Base-by-base conservation (phyloP, 92 coral and sea anemone genomes). In the Hydrozoanthus gracilis region DNA sequence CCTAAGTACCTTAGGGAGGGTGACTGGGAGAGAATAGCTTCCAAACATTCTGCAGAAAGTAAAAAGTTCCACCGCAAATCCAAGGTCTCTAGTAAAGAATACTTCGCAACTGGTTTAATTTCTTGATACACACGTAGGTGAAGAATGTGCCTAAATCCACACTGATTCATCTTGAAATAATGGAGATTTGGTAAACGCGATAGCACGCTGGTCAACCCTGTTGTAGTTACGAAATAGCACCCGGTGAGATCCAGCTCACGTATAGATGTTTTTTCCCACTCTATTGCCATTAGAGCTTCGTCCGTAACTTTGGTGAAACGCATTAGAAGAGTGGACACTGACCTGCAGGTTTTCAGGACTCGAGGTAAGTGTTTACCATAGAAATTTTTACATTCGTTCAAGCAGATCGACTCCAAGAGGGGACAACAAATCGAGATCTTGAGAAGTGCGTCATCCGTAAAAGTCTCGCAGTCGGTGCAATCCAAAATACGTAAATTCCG, bases 121-220 rank as follows among this genome's bases (percentile, higher is more conserved):
- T 97, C 99, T 92, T 97, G 99, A 75, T 97, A 97, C 45, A 95
- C 95, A 47, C 96, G 92, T 51, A 97, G 89, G 71, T 97, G 96
- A 14, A 97, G 87, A 78, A 97, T 97, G 77, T 97, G 99, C 51
- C 99, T 89, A 87, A 97, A 97, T 13, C 99, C 99, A 69, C 99
- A 97, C 79, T 97, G 99, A 73, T 97, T 97, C 99, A 97, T 97
- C 88, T 97, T 97, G 88, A 97, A 95, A 78, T 97, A 97, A 86
- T 92, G 95, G 55, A 97, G 86, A 60, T 89, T 92, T 3, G 99
- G 98, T 45, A 97, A 89, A 69, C 98, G 90, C 62, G 98, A 90
- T 60, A 97, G 74, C 51, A 95, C 92, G 68, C 92, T 95, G 4
- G 99, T 95, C 71, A 97, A 91, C 4, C 99, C 99, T 6, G 99